Percentiles rank a stretch among this genome's conserved stretches.
phyloP scores from a whole-genome alignment of 2,888 invertebrate genomes.

The Clistopyga incitator region DNA sequence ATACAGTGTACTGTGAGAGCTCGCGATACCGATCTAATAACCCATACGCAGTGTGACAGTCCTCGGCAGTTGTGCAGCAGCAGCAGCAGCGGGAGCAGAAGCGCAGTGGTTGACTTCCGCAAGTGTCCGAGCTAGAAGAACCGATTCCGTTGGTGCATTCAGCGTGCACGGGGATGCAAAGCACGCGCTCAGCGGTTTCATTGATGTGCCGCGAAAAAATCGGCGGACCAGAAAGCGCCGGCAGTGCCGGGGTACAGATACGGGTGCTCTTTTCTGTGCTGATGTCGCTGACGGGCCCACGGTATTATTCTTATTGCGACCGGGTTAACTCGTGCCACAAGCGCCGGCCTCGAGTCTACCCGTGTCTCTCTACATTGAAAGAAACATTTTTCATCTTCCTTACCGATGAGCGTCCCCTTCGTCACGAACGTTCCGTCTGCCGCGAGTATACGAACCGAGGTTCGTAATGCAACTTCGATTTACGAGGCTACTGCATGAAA shows the following conservation, averaged over 20 bases:
- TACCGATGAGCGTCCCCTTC: not conserved
- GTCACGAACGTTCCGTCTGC: not conserved
- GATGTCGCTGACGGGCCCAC: not conserved
- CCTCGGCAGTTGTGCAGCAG: conserved; percentile 39
- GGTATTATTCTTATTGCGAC: conserved; percentile 43
- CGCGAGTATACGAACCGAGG: too few species aligned
- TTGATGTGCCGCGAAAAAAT: conserved; percentile 70
- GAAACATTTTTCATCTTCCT: conserved; percentile 6
- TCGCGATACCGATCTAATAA: conserved; percentile 73
- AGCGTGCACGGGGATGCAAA: conserved; percentile 38
- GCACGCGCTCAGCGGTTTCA: conserved; percentile 65
- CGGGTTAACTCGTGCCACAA: conserved; percentile 34
- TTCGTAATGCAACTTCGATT: not conserved
- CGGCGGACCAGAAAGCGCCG: conserved; percentile 63
- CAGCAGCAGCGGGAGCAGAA: not conserved
- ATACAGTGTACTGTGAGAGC: conserved; percentile 53
- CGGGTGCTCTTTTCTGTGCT: conserved; percentile 37
- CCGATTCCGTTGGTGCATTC: conserved; percentile 39
- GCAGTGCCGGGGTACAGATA: conserved; percentile 37
- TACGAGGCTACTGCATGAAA: not conserved
- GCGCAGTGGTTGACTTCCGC: conserved; percentile 68
- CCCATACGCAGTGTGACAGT: conserved; percentile 72
- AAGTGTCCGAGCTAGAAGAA: conserved; percentile 65
- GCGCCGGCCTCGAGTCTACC: conserved; percentile 6
- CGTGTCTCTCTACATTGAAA: conserved; percentile 19